Evolutionary conservation across 2,113 vertebrate species (phyloP), one percentile per base, ranked within the genome.

Genomic region (Bostrychus sinensis): DNA sequence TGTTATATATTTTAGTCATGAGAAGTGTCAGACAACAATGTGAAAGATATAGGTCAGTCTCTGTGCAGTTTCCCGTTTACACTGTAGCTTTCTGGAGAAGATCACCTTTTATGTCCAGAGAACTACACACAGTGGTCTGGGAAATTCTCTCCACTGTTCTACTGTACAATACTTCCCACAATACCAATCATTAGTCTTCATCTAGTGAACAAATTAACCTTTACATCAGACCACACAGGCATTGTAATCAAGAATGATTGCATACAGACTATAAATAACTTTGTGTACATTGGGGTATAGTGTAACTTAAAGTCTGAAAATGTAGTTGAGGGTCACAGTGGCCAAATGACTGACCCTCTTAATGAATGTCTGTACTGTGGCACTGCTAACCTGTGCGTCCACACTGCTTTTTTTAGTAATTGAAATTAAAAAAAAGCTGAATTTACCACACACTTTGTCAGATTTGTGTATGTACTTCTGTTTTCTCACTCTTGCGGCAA

Each of bases 341-440:
- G 56, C 63, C 43, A 57, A 38, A 80, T 71, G 43, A 60, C 73
- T 67, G 56, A 14, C 16, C 46, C 7, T 56, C 39, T 62, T 59
- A 38, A 61, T 12, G 62, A 78, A 74, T 75, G 34, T 77, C 72
- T 70, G 80, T 78, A 32, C 30, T 32, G 30, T 32, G 64, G 48
- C 37, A 22, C 50, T 23, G 57, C 19, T 68, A 62, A 58, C 23
- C 55, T 17, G 4, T n/a, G 4, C 48, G 50, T 43, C 14, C 32
- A 25, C 50, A 42, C 19, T 1, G 25, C 54, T 58, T 30, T 55
- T 56, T 70, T 45, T 43, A 54, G 45, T 54, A 28, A 55, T 60
- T 70, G 7, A 64, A 83, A 65, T 60, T 59, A 56, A 77, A 65
- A 32, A 72, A 23, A n/a, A 74, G 60, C 72, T 81, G 66, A 56